Conservation (phyloP, 2,797 vertebrate genomes). For the Pelobates cultripes region DNA sequence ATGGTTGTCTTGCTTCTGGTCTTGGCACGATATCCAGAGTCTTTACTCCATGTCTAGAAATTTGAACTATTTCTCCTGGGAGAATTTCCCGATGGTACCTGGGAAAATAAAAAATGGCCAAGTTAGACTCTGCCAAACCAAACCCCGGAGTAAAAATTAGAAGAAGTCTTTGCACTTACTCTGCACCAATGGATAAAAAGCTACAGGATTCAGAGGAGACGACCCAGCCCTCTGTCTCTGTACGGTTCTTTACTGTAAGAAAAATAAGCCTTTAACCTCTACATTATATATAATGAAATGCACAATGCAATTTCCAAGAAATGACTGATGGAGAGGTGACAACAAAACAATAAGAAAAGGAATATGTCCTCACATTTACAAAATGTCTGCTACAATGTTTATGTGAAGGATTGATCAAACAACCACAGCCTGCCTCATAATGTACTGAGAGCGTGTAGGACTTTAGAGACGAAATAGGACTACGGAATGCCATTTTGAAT, state of each 20-base stretch:
- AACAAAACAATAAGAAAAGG: too few species aligned
- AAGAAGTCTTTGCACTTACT: constrained; percentile 71
- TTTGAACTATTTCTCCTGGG: constrained; percentile 96
- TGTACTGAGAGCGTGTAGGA: too few species aligned
- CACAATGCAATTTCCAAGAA: too few species aligned
- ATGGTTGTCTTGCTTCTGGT: constrained; percentile 78
- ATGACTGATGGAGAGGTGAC: too few species aligned
- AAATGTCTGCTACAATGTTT: too few species aligned
- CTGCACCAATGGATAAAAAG: constrained; percentile 97
- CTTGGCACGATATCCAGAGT: constrained; percentile 85
- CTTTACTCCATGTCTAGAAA: constrained; percentile 86
- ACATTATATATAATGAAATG: neutral
- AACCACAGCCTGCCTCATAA: too few species aligned
- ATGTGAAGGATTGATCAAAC: too few species aligned
- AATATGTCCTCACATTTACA: too few species aligned
- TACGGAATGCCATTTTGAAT: too few species aligned
- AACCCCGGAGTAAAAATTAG: too few species aligned
- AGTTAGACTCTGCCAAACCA: too few species aligned
- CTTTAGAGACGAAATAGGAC: too few species aligned
- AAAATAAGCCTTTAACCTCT: neutral
- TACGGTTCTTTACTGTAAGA: constrained; percentile 78
- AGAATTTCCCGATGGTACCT: constrained; percentile 94
- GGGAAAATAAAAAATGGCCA: constrained; percentile 9
- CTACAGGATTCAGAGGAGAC: constrained; percentile 98
- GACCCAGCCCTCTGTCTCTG: constrained; percentile 95